Evolutionary conservation across 2,888 invertebrate species (phyloP).

Genomic region (Tortrix viridana): DNA sequence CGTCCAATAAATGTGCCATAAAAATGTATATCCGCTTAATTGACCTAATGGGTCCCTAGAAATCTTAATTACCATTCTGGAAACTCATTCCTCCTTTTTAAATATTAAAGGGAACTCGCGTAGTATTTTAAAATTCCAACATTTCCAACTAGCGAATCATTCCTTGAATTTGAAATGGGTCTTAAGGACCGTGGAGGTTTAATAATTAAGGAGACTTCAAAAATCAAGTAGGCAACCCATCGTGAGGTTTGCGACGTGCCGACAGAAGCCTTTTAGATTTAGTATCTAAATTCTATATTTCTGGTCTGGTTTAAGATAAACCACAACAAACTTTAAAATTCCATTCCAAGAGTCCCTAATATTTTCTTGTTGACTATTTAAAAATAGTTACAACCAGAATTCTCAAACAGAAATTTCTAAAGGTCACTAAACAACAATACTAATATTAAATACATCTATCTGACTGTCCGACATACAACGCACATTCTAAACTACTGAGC

Average conservation of each 20-base stretch:
- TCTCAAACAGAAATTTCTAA: too few species aligned
- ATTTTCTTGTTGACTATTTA: too few species aligned
- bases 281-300: background rate
- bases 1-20: too few species aligned
- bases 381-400: too few species aligned
- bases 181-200: constrained; percentile 12
- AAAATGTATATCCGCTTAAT: too few species aligned
- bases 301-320: background rate
- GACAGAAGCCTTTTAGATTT: background rate
- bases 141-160: constrained; percentile 17
- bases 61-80: constrained; percentile 14
- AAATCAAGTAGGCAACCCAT: constrained; percentile 7
- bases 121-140: constrained; percentile 17
- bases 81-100: constrained; percentile 14
- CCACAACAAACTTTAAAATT: background rate
- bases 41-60: background rate
- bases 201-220: constrained; percentile 11
- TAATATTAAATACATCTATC: too few species aligned
- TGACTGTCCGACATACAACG: too few species aligned
- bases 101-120: constrained; percentile 12
- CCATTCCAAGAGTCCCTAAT: background rate
- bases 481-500: too few species aligned
- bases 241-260: background rate
- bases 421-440: too few species aligned
- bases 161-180: constrained; percentile 19